phyloP scores from a whole-genome alignment of 2,797 vertebrate genomes.

The Rhinella marina region DNA sequence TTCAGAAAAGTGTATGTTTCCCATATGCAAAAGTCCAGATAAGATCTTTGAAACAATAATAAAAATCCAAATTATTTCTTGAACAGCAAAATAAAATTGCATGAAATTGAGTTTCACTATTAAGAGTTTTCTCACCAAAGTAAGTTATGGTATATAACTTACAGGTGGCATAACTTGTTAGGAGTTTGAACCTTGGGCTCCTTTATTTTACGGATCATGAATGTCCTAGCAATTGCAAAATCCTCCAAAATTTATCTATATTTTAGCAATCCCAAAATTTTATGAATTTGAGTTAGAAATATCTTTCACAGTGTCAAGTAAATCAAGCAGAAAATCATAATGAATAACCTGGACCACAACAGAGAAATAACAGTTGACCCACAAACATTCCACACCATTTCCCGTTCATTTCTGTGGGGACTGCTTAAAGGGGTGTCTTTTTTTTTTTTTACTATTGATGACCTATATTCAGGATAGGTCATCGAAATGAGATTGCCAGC shows the following conservation, averaged over 20 bases:
- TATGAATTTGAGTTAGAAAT: background rate
- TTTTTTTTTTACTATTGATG: too few species aligned
- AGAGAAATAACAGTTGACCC: too few species aligned
- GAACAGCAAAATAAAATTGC: background rate
- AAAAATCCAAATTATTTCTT: background rate
- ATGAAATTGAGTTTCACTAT: background rate
- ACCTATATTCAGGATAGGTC: too few species aligned
- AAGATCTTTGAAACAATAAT: slow-evolving; percentile 77
- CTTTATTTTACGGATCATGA: background rate
- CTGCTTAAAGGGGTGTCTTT: too few species aligned
- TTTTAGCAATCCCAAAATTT: too few species aligned
- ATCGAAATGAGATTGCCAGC: too few species aligned
- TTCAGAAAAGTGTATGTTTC: slow-evolving; percentile 83
- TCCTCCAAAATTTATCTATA: background rate
- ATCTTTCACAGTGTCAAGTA: too few species aligned
- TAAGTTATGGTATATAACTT: background rate
- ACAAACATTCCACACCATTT: too few species aligned
- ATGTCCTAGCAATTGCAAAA: background rate
- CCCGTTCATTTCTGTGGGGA: too few species aligned
- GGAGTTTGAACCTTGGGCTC: background rate
- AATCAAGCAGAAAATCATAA: background rate
- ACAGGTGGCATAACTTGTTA: background rate
- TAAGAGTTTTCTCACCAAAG: background rate
- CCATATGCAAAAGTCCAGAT: slow-evolving; percentile 89
- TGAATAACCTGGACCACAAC: background rate